Evolutionary conservation across 1,140 invertebrate species (phyloP), one percentile per base, ranked within the genome.

Genomic region (Leucophenga varia): DNA sequence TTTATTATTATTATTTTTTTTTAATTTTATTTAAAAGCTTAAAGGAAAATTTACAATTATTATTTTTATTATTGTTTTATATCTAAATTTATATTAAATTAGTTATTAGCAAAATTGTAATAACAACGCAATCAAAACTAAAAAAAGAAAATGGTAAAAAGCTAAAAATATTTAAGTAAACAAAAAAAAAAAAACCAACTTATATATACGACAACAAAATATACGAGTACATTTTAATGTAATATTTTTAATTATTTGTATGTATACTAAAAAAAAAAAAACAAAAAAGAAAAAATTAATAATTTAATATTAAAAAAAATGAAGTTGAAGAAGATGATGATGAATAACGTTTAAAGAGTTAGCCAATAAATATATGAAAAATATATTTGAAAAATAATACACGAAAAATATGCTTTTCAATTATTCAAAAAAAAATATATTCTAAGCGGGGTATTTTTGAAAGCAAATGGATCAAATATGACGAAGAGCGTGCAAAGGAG

Each of bases 211-310:
- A 71, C 3, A 32, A 43, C 42, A 20, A 32, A 48, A 48, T 71
- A 71, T 71, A 71, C 67, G 65, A 70, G 57, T 70, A 70, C 65
- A 71, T 71, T 72, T 72, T 67, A 72, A 72, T 72, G 68, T 72
- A 72, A 72, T 72, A 72, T 72, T 72, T 72, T 72, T 69, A 72
- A 72, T 67, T 72, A 72, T 72, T 72, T 72, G 72, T 72, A 72
- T 72, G 69, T 72, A 72, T 72, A 72, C 69, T 72, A 72, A 72
- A 64, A 67, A 64, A 70, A 61, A 69, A 63, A 65, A 44, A 36
- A 47, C 54, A 52, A 63, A 60, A 48, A 55, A 50, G 54, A 55
- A 55, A 38, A 61, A 59, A 57, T 51, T 43, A 48, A 44, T 22
- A 55, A 40, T 54, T 47, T 57, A 48, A 52, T 50, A 39, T 35